These are phyloP conservation scores for Melanaphis sacchari DNA, from an alignment of 1,140 invertebrate species.

Conservation along the genomic window DNA sequence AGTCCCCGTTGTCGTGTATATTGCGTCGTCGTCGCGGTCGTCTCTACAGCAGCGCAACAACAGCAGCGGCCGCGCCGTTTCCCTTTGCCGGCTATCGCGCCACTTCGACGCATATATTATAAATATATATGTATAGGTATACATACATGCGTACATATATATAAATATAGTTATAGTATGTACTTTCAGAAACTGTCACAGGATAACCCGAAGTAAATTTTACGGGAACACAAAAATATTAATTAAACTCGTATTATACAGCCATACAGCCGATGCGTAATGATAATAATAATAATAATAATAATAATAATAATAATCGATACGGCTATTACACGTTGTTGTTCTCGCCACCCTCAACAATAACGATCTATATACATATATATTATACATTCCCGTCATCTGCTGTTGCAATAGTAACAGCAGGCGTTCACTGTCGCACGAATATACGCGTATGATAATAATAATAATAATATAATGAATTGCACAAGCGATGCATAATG, in stretches of 20 bases:
- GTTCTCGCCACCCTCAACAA: neutral
- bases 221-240: neutral
- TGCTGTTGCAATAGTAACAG: neutral
- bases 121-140: neutral
- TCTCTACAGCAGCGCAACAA: neutral
- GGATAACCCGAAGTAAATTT: neutral
- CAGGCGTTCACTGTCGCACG: neutral
- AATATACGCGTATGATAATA: neutral
- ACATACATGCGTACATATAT: too few species aligned
- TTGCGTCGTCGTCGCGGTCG: neutral
- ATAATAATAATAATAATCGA: too few species aligned
- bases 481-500: neutral
- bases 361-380: neutral
- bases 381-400: neutral
- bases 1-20: neutral
- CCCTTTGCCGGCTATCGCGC: neutral
- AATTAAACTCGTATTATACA: neutral
- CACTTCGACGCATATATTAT: neutral
- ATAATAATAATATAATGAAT: too few species aligned
- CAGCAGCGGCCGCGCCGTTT: neutral
- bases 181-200: neutral
- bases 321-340: neutral
- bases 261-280: neutral
- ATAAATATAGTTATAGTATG: too few species aligned
- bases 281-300: too few species aligned